Evolutionary conservation across 2,797 vertebrate genomes (phyloP).

Genomic region (Percopsis omiscomaycus): DNA sequence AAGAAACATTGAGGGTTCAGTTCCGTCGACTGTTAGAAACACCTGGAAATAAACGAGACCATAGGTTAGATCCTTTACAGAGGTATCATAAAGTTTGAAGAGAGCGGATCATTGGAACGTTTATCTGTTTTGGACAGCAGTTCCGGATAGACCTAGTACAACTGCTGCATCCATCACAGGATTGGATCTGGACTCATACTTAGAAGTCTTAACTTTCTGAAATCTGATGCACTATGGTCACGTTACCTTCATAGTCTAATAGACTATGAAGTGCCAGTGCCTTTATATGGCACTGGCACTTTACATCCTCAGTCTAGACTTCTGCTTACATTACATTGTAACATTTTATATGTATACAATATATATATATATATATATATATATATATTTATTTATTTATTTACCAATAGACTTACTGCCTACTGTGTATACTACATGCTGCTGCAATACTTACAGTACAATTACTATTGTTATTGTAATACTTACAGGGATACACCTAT

Average conservation of each 20-base stretch:
- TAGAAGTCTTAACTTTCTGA: too few species aligned
- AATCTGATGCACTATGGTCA: slow-evolving; percentile 15
- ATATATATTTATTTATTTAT: too few species aligned
- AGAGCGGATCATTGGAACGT: slow-evolving; percentile 16
- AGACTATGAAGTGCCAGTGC: slow-evolving; percentile 11
- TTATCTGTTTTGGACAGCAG: slow-evolving; percentile 26
- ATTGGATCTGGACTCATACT: slow-evolving; percentile 27
- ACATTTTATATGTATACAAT: too few species aligned
- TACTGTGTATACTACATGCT: too few species aligned
- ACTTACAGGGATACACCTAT: too few species aligned
- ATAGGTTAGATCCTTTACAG: slow-evolving; percentile 21
- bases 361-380: too few species aligned
- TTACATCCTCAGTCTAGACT: slow-evolving; percentile 12
- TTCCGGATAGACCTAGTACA: slow-evolving; percentile 6
- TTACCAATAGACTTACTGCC: too few species aligned
- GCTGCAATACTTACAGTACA: too few species aligned
- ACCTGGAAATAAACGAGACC: not conserved
- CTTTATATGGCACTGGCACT: slow-evolving; percentile 18
- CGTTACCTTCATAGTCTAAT: not conserved
- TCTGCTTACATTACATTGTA: too few species aligned
- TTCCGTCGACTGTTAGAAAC: slow-evolving; percentile 9
- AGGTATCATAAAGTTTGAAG: slow-evolving; percentile 14
- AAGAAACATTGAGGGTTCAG: slow-evolving; percentile 13
- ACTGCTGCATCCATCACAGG: slow-evolving; percentile 29
- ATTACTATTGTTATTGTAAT: too few species aligned